Conservation (phyloP, 2,888 invertebrate species). For the Heliconius charithonia region DNA sequence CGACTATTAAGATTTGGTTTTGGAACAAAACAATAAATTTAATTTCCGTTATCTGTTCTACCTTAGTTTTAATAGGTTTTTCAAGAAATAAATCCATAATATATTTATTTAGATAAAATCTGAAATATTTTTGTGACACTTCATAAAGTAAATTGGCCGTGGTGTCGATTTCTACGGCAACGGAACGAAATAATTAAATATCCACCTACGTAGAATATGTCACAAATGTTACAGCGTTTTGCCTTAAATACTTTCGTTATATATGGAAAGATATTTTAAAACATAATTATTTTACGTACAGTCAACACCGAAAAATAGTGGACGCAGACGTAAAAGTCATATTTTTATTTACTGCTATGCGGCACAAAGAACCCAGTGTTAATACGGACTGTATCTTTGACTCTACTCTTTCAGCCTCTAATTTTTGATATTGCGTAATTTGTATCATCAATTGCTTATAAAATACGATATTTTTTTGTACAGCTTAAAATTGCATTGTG, state of each 20-base stretch:
- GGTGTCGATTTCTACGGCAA: conserved; percentile 29
- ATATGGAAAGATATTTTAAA: conserved; percentile 46
- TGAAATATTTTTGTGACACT: conserved; percentile 38
- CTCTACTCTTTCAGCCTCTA: no score
- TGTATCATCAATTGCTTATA: no score
- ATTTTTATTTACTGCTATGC: no score
- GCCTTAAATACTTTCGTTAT: conserved; percentile 36
- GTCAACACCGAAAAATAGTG: background rate
- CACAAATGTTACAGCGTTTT: conserved; percentile 46
- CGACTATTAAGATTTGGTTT: conserved; percentile 7
- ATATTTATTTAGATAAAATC: conserved; percentile 36
- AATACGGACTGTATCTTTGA: no score
- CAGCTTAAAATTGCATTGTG: no score
- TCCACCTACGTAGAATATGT: conserved; percentile 46
- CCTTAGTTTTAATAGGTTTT: conserved; percentile 19
- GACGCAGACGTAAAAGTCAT: background rate
- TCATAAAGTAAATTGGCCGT: conserved; percentile 35
- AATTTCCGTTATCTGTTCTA: background rate
- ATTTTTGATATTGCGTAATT: no score
- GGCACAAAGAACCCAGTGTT: no score
- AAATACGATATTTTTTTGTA: no score
- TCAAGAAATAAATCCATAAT: conserved; percentile 14
- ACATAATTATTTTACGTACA: background rate
- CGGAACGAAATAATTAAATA: conserved; percentile 39
- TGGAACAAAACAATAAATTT: background rate